Evolutionary conservation across 2,888 invertebrate species (phyloP), one percentile per base, ranked within the genome.

Genomic region (Cotesia congregata): DNA sequence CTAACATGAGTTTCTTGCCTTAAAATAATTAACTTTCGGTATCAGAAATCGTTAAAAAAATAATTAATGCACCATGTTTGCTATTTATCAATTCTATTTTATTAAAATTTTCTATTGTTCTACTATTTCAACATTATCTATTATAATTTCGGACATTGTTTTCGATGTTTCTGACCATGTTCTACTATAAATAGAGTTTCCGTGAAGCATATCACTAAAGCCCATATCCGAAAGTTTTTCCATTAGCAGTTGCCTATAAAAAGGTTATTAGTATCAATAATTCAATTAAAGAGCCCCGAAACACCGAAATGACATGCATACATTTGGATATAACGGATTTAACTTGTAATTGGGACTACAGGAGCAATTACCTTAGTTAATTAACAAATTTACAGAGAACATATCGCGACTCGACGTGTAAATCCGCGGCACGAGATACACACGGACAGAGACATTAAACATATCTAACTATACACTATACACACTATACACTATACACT

Each of bases 341-440:
- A 73, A 38, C 65, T 59, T 17, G 59, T 73, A 67, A 73, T 38
- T 38, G 30, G 50, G 65, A 50, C 73, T 73, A 79, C 79, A 82
- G 83, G 82, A 84, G 86, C 87, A 88, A 88, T 88, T 87, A 86
- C 85, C 86, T 85, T 82, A 85, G 85, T 87, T 86, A 88, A 88
- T 88, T 88, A 88, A 87, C 88, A 84, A 87, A 88, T 88, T 87
- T 87, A 87, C 88, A 86, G 86, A 82, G 64, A 83, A 82, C 79
- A 82, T 82, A 78, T 79, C 80, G 77, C 76, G 68, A 74, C 50
- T 67, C 38, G 72, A 76, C 77, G 80, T 79, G 79, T 81, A 83
- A 83, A 81, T 82, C 82, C 77, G 79, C 81, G 82, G 80, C 82
- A 81, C 79, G 61, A n/a, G 61, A 60, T 1, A 70, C 38, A 73